These are phyloP conservation scores for Tringa solitaria DNA, from an alignment of 2,113 vertebrate species.

Conservation along the genomic window DNA sequence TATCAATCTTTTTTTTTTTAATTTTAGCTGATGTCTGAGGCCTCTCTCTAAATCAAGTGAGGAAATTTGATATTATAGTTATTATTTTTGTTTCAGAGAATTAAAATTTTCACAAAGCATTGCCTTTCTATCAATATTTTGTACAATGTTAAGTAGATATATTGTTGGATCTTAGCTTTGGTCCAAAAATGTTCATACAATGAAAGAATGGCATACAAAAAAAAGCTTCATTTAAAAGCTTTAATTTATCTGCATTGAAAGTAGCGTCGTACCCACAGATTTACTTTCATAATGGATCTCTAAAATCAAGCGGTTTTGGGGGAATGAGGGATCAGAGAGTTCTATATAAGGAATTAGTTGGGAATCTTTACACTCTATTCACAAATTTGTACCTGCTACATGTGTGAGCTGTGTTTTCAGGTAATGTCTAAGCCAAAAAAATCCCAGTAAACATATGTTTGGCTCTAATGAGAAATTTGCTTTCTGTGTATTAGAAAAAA, in stretches of 20 bases:
- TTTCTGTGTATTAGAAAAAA: neutral
- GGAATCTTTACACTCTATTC: neutral
- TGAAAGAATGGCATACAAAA: neutral
- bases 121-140: neutral
- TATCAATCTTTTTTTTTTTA: neutral
- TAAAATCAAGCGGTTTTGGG: neutral
- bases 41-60: neutral
- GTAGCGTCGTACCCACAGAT: neutral
- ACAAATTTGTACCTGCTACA: neutral
- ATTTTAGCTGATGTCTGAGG: neutral
- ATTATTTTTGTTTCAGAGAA: neutral
- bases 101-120: neutral
- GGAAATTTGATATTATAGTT: neutral
- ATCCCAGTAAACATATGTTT: neutral
- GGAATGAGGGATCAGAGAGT: neutral
- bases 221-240: neutral
- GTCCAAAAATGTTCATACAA: neutral
- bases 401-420: neutral
- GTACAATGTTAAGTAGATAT: neutral
- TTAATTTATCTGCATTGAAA: neutral
- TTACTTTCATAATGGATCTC: neutral
- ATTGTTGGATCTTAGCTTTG: neutral
- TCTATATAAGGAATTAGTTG: fast-evolving
- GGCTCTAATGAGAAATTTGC: neutral
- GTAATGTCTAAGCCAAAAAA: neutral